These are phyloP conservation scores for Emydura subglobosa DNA, from an alignment of 2,113 vertebrate species.

Conservation along the genomic window DNA sequence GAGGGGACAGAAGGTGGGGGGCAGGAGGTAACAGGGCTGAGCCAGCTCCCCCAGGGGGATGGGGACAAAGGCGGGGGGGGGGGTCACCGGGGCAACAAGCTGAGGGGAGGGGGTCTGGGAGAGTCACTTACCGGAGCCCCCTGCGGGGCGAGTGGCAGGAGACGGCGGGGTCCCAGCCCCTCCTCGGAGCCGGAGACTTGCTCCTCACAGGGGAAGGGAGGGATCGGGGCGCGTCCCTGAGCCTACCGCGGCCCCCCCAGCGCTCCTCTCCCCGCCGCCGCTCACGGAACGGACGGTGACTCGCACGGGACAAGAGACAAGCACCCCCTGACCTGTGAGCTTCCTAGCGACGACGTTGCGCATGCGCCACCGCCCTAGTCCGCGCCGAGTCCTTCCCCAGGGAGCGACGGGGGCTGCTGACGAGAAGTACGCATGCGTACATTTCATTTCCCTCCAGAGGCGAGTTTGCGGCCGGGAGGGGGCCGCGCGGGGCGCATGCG, in stretches of 20 bases:
- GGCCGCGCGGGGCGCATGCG: background rate
- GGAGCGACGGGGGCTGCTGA: rapidly evolving
- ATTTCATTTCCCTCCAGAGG: background rate
- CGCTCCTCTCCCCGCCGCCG: background rate
- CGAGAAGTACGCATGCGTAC: background rate
- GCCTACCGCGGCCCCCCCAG: background rate
- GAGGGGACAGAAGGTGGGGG: background rate
- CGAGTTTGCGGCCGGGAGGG: rapidly evolving
- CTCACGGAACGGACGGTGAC: background rate
- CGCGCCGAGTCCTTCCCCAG: background rate
- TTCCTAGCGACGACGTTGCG: background rate
- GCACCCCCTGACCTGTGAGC: background rate
- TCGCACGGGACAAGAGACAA: background rate
- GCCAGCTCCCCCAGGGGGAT: background rate
- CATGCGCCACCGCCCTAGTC: constrained; percentile 1
- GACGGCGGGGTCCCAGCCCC: background rate
- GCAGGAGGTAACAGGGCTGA: too few relatives aligned
- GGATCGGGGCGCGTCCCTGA: too few relatives aligned
- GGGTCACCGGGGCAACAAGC: background rate
- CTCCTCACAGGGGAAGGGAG: too few relatives aligned
- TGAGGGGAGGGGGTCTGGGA: background rate
- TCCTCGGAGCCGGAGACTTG: background rate
- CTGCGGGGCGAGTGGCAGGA: background rate
- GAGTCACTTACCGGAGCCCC: constrained; percentile 30
- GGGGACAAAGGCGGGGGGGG: background rate